Evolutionary conservation across 2,888 invertebrate species (phyloP).

Genomic region (Cepaea hortensis): DNA sequence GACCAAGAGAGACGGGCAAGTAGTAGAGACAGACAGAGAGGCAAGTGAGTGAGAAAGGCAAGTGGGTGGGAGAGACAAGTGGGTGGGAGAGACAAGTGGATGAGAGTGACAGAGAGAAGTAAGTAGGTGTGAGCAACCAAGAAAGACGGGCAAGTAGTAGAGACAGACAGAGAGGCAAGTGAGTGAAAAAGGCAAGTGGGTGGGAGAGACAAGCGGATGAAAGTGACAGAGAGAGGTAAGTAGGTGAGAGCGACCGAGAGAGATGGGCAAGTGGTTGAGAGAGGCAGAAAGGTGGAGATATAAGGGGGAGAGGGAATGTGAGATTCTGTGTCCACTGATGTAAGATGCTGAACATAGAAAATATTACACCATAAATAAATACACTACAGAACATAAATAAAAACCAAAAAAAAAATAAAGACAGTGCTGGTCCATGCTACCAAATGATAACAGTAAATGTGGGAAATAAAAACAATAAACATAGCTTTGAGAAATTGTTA

Average conservation of each 20-base stretch:
- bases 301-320: too few species aligned
- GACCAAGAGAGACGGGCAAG: neutral
- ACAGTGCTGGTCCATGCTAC: too few species aligned
- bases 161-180: neutral
- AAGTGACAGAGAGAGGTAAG: neutral
- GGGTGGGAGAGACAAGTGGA: neutral
- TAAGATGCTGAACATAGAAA: too few species aligned
- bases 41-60: too few species aligned
- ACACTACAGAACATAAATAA: too few species aligned
- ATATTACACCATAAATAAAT: too few species aligned
- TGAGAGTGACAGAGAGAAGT: neutral
- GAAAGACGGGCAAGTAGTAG: neutral
- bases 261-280: neutral
- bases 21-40: neutral
- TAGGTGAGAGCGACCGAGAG: neutral
- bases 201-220: neutral
- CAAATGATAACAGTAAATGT: too few species aligned
- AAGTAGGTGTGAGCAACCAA: neutral
- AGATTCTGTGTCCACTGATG: too few species aligned
- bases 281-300: neutral
- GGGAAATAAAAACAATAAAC: too few species aligned
- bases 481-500: too few species aligned
- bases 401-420: too few species aligned
- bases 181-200: too few species aligned
- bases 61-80: neutral